A percentile compares a stretch with the other conserved stretches of the same genome.
phyloP scores from a whole-genome alignment of 2,797 vertebrate genomes.

The Paedocypris micromegethes region DNA sequence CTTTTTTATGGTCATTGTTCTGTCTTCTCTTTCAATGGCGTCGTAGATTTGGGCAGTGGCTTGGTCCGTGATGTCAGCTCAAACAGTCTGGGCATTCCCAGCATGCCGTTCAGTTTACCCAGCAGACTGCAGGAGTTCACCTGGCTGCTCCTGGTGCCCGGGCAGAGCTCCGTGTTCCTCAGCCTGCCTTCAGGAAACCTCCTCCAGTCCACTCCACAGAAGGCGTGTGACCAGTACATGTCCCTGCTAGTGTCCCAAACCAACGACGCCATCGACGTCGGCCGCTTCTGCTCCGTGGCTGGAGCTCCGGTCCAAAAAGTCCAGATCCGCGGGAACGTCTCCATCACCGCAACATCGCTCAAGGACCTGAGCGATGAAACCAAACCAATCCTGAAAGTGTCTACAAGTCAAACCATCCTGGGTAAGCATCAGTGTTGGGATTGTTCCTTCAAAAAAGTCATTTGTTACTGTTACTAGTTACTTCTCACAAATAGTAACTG shows the following conservation, averaged over 20 bases:
- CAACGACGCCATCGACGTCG: conserved; percentile 56
- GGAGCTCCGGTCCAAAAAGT: conserved; percentile 75
- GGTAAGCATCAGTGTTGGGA: conserved; percentile 60
- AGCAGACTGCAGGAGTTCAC: conserved; percentile 70
- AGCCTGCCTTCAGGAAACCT: conserved; percentile 64
- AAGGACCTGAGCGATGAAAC: conserved; percentile 52
- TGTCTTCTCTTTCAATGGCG: too few relatives aligned
- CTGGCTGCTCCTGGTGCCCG: conserved; percentile 73
- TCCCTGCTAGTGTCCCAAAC: conserved; percentile 59
- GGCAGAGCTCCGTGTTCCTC: conserved; percentile 66
- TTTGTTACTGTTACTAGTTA: too few relatives aligned
- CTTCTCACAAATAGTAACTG: too few relatives aligned
- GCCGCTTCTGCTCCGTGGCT: conserved; percentile 72
- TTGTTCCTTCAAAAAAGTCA: too few relatives aligned
- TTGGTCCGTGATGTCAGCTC: conserved; percentile 55
- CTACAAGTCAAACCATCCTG: conserved; percentile 70
- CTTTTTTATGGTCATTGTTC: too few relatives aligned
- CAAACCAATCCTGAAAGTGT: conserved; percentile 67
- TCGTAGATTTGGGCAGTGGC: conserved; percentile 51
- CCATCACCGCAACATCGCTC: conserved; percentile 61
- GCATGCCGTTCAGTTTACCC: conserved; percentile 65
- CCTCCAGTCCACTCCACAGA: conserved; percentile 68
- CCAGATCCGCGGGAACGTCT: conserved; percentile 76
- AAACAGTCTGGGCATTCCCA: conserved; percentile 66
- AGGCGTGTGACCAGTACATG: conserved; percentile 61